Percentiles rank a stretch among this genome's conserved stretches.
These are phyloP conservation scores for Pyxicephalus adspersus DNA, from an alignment of 2,113 vertebrate species.

Conservation along the genomic window DNA sequence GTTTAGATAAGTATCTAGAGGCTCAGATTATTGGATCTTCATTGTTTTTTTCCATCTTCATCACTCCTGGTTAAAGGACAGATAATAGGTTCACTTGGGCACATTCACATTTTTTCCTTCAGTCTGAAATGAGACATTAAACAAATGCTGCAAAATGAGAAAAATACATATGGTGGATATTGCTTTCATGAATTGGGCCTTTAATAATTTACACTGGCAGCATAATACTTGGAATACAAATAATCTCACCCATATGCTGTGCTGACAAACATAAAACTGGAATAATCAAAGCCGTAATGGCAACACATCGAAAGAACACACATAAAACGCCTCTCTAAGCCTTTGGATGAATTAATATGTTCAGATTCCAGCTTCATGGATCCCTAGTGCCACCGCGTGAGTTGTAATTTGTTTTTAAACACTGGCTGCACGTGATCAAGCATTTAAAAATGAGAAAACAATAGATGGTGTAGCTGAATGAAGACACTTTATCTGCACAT, in stretches of 20 bases:
- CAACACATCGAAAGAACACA: conserved; percentile 69
- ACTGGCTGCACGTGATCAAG: conserved; percentile 53
- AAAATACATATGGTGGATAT: conserved; percentile 67
- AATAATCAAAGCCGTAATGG: conserved; percentile 72
- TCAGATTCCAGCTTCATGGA: conserved; percentile 64
- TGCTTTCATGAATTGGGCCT: conserved; percentile 72
- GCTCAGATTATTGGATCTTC: background rate
- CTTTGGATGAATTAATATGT: conserved; percentile 71
- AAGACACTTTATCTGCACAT: background rate
- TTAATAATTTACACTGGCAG: conserved; percentile 75
- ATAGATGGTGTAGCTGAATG: background rate
- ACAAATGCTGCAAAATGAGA: conserved; percentile 54
- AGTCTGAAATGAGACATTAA: conserved; percentile 28
- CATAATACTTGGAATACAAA: conserved; percentile 76
- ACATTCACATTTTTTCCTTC: conserved; percentile 19
- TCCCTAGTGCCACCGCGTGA: conserved; percentile 67
- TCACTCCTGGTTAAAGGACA: conserved; percentile 2
- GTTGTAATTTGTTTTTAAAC: conserved; percentile 65
- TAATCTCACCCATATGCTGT: conserved; percentile 71
- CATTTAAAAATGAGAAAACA: background rate
- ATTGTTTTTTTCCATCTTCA: background rate
- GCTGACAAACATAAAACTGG: conserved; percentile 75
- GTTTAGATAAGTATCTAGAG: no score
- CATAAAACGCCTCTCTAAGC: conserved; percentile 69
- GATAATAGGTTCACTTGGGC: background rate